A percentile compares a stretch with the other conserved stretches of the same genome.
These are phyloP conservation scores for Apeira syringaria DNA, from an alignment of 2,888 invertebrate genomes.

Conservation along the genomic window DNA sequence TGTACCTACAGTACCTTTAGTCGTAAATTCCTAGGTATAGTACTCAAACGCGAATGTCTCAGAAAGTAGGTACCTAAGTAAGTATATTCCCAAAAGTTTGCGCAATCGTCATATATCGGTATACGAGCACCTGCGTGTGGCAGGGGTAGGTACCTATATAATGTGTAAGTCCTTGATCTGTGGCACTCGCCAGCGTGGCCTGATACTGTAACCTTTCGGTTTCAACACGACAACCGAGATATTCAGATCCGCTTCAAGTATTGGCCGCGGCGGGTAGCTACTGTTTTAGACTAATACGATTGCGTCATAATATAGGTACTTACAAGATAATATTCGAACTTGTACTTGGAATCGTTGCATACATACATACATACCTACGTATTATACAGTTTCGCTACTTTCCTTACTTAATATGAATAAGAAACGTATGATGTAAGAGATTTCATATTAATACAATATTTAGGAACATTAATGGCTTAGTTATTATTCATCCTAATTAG, in stretches of 20 bases:
- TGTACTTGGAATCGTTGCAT: slow-evolving; percentile 16
- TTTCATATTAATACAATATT: background rate
- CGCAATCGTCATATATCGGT: no score
- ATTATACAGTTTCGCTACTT: slow-evolving; percentile 17
- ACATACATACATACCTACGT: slow-evolving; percentile 12
- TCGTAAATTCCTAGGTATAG: no score
- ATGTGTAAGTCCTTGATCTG: slow-evolving; percentile 59
- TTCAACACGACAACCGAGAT: slow-evolving; percentile 32
- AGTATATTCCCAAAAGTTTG: no score
- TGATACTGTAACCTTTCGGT: slow-evolving; percentile 33
- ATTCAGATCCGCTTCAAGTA: slow-evolving; percentile 33
- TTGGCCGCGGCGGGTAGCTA: slow-evolving; percentile 5
- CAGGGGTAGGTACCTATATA: background rate
- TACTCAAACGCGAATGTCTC: no score
- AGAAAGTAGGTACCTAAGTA: no score
- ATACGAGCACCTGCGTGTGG: slow-evolving; percentile 17
- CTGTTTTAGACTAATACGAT: background rate
- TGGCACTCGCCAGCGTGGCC: slow-evolving; percentile 35
- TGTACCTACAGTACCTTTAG: no score
- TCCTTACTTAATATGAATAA: slow-evolving; percentile 8
- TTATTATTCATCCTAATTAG: no score
- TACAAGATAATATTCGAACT: slow-evolving; percentile 14
- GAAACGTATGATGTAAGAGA: slow-evolving; percentile 1
- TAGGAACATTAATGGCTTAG: background rate
- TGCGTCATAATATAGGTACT: no score